Conservation (phyloP, 2,797 vertebrate species). For the Paramormyrops hopkinsi region DNA sequence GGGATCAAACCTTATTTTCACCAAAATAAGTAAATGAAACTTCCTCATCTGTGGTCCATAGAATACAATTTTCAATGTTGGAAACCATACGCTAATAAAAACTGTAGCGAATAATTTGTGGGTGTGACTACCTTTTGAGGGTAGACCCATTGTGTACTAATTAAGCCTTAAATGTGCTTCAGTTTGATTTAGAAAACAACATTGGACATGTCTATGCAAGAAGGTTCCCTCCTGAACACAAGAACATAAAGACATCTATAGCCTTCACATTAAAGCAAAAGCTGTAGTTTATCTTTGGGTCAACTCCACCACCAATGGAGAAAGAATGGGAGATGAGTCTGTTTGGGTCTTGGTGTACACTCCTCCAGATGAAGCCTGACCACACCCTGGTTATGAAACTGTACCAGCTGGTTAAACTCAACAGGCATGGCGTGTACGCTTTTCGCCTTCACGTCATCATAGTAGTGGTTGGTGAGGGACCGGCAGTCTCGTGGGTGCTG, state of each 20-base stretch:
- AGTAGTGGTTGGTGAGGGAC: conserved; percentile 82
- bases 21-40: not conserved
- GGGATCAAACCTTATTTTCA: not conserved
- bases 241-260: not conserved
- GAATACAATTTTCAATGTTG: not conserved
- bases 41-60: not conserved
- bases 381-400: not conserved
- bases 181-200: not conserved
- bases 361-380: not conserved
- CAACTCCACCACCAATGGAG: not conserved
- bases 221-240: not conserved
- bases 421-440: conserved; percentile 15
- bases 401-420: not conserved
- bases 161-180: not conserved
- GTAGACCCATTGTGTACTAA: not conserved
- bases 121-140: not conserved
- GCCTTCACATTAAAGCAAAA: not conserved
- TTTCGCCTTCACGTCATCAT: conserved; percentile 72
- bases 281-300: not conserved
- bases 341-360: not conserved
- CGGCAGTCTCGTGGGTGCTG: conserved; percentile 56
- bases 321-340: not conserved
- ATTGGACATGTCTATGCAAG: not conserved
- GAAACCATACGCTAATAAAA: not conserved
- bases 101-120: not conserved